These are phyloP conservation scores for Rhodinocichla rosea DNA, from an alignment of 2,113 vertebrate species.

Conservation along the genomic window DNA sequence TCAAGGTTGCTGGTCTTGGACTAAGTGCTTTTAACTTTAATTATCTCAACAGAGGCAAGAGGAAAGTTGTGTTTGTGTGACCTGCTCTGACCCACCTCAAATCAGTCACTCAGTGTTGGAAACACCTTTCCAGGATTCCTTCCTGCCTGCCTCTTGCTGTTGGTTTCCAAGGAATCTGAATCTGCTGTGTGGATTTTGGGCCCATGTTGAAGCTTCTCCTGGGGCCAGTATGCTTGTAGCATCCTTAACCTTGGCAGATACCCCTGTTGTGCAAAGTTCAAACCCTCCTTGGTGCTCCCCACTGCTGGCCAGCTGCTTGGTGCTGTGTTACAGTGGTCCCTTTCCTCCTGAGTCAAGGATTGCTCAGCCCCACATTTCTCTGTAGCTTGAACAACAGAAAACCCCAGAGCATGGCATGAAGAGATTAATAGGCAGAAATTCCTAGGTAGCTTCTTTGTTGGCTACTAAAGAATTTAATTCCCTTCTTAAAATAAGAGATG, in stretches of 20 bases:
- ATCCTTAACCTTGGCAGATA: background rate
- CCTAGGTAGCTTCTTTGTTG: background rate
- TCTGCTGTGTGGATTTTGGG: background rate
- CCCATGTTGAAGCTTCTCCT: background rate
- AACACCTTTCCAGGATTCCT: background rate
- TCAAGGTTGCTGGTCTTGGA: background rate
- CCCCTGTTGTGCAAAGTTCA: background rate
- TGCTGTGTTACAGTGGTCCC: background rate
- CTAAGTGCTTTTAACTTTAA: background rate
- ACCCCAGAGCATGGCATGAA: background rate
- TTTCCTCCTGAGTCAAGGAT: rapidly evolving
- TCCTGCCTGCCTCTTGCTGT: background rate
- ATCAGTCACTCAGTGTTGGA: background rate
- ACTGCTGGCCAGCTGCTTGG: background rate
- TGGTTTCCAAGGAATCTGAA: background rate
- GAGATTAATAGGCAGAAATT: background rate
- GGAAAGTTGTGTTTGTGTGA: background rate
- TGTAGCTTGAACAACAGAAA: background rate
- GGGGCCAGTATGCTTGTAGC: background rate
- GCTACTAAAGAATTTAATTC: background rate
- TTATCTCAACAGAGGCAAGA: background rate
- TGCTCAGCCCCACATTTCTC: rapidly evolving
- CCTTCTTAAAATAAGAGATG: background rate
- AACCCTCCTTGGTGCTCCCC: background rate
- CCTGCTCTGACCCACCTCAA: background rate